These are phyloP conservation scores for Anastatus disparis DNA, from an alignment of 1,140 invertebrate genomes.

Conservation along the genomic window DNA sequence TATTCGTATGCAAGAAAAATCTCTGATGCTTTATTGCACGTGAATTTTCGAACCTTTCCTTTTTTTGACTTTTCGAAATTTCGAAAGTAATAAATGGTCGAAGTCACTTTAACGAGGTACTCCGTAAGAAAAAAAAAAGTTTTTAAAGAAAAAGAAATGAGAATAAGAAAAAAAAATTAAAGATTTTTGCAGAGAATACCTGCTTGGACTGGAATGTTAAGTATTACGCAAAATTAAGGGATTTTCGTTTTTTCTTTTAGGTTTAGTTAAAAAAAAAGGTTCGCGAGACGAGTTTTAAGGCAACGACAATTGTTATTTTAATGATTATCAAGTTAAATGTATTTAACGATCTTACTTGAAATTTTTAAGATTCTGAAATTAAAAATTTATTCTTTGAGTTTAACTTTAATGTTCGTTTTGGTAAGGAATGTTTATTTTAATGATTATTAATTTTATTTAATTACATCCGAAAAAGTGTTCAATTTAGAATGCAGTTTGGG, in stretches of 20 bases:
- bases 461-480: no score
- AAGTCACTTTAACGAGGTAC: neutral
- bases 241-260: no score
- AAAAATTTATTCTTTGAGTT: neutral
- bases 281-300: neutral
- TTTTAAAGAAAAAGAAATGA: no score
- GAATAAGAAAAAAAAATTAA: neutral
- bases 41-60: neutral
- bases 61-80: slow-evolving; percentile 13
- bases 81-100: neutral
- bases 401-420: no score
- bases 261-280: no score
- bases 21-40: neutral
- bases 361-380: neutral
- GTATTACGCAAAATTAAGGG: neutral
- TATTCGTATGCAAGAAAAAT: neutral
- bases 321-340: neutral
- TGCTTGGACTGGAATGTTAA: neutral
- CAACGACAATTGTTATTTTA: neutral
- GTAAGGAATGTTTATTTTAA: no score
- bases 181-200: neutral
- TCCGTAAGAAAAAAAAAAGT: neutral
- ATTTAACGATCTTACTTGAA: neutral
- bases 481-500: no score
- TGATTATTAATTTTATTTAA: no score